Percentiles rank a stretch among this genome's conserved stretches.
These are phyloP conservation scores for Vespertilio murinus DNA, from an alignment of 2,797 vertebrate genomes.

Conservation along the genomic window DNA sequence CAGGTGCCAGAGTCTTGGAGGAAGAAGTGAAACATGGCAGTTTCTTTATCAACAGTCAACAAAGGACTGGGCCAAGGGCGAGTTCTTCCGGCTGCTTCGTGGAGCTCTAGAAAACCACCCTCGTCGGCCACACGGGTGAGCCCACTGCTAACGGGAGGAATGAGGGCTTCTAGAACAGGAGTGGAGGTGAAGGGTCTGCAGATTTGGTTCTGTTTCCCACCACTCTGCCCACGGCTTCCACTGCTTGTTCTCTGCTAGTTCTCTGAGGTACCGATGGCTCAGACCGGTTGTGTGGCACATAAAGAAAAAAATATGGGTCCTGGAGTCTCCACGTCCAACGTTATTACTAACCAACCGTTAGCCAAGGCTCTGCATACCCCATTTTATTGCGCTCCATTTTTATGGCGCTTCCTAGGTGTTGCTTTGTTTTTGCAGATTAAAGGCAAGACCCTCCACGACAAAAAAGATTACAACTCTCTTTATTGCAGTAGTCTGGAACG, in stretches of 20 bases:
- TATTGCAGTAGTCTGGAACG: not conserved
- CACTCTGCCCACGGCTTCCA: not conserved
- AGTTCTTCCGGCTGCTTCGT: not conserved
- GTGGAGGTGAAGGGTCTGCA: not conserved
- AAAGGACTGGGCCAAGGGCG: not conserved
- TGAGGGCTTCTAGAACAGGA: not conserved
- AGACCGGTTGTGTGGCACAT: not conserved
- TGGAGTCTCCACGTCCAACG: not conserved
- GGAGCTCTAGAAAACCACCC: not conserved
- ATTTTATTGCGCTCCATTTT: not conserved
- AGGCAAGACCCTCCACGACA: not conserved
- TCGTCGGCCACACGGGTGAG: not conserved
- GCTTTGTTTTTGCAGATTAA: not conserved
- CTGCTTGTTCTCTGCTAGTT: not conserved
- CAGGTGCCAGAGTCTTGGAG: not conserved
- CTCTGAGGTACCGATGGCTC: not conserved
- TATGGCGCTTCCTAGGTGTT: not conserved
- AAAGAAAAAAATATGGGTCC: not conserved
- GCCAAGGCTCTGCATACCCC: too few species aligned
- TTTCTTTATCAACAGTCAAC: not conserved
- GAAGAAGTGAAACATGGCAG: not conserved
- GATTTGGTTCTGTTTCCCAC: not conserved
- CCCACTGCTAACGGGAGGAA: not conserved
- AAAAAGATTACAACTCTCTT: not conserved
- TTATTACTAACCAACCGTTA: not conserved